Base-by-base conservation (phyloP, 2,113 vertebrate species). In the Nibea coibor region DNA sequence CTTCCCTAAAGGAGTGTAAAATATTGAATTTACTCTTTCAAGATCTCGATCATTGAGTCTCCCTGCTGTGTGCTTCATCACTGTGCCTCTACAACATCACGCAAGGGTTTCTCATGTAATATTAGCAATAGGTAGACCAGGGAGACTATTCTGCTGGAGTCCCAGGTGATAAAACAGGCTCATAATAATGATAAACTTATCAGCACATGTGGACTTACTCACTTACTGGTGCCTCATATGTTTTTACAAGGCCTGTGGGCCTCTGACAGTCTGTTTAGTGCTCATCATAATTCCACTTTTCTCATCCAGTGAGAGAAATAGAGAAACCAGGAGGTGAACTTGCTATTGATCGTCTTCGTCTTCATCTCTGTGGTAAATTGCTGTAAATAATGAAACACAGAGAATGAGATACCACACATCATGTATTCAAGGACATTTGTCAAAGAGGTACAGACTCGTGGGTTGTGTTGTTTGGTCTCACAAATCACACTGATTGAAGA, bases 401-500 rank as follows among this genome's bases (percentile, higher is more conserved):
- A 51, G 20, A 56, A 73, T 0, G 24, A 77, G 68, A 81, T 28
- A 45, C 12, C 17, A 22, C 51, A 24, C 54, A 61, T 63, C 10
- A 73, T 42, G 3, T 11, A 47, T 75, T 83, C 57, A 59, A 72
- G 4, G 56, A 62, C 35, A 78, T 65, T 77, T 43, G 31, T 80
- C 64, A 57, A 28, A 64, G 43, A 64, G 26, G 65, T 45, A 50
- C n/a, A 72, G 26, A 50, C 77, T 83, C 48, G 16, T 24, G 31
- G 61, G 68, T 42, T 56, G 69, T 39, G 39, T 61, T 59, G 63
- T 73, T 72, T 45, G n/a, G 26, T 16, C 47, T 64, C 68, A 83
- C n/a, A 73, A 83, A 84, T 85, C 84, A 72, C 70, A 5, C 28
- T 73, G 61, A 85, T 24, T 63, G 42, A 81, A 4, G 62, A 83